A percentile compares a stretch with the other conserved stretches of the same genome.
These are phyloP conservation scores for Tribolium madens DNA, from an alignment of 1,140 invertebrate species.

Conservation along the genomic window DNA sequence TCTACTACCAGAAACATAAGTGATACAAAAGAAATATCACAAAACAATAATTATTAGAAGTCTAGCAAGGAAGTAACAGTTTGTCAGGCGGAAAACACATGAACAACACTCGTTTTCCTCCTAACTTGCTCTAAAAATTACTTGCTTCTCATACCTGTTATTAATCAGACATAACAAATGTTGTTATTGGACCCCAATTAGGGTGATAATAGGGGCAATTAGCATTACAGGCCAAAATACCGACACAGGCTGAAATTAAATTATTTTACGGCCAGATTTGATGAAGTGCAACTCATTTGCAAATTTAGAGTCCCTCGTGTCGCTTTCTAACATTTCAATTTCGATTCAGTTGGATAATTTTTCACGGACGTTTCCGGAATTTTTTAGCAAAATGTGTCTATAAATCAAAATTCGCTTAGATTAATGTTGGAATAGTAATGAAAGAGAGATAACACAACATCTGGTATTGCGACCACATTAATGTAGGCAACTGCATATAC, in stretches of 20 bases:
- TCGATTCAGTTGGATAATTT: background rate
- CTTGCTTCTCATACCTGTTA: no score
- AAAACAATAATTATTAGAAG: no score
- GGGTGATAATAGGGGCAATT: background rate
- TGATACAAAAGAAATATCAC: no score
- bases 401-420: background rate
- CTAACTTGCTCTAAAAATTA: no score
- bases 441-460: background rate
- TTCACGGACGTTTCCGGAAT: background rate
- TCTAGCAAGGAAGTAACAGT: no score
- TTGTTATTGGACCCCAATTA: no score
- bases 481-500: constrained; percentile 6
- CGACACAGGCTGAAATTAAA: background rate
- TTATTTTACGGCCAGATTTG: background rate
- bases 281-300: background rate
- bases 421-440: background rate
- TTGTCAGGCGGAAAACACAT: no score
- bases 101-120: no score
- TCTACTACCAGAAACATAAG: no score
- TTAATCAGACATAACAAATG: no score
- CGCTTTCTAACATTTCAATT: background rate
- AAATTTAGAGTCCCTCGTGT: background rate
- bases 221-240: background rate
- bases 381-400: background rate
- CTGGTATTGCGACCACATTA: background rate